A percentile compares a stretch with the other conserved stretches of the same genome.
Evolutionary conservation across 2,888 invertebrate genomes (phyloP).

Genomic region (Zelleria hepariella): DNA sequence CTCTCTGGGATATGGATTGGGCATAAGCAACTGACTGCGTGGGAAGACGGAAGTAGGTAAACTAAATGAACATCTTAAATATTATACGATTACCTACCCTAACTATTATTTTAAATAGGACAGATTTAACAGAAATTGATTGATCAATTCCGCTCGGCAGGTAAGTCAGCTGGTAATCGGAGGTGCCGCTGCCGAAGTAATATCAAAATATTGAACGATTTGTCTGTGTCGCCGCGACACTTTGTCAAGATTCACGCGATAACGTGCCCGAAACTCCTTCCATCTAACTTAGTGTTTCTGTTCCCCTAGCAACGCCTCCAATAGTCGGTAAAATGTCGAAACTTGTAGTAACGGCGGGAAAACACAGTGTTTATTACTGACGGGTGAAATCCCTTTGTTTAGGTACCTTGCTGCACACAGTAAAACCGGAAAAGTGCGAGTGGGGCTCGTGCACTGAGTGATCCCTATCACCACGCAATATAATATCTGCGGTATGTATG

Average conservation of each 20-base stretch:
- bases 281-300: conserved; percentile 1
- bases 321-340: conserved; percentile 46
- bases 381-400: conserved; percentile 13
- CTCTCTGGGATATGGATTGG: no score
- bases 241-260: conserved; percentile 41
- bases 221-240: conserved; percentile 26
- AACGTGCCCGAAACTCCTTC: conserved; percentile 13
- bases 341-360: conserved; percentile 34
- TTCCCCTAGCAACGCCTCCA: conserved; percentile 9
- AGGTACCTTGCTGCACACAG: background rate
- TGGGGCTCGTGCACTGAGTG: no score
- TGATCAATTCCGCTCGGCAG: background rate
- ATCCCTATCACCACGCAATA: no score
- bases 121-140: background rate
- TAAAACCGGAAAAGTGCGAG: background rate
- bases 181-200: conserved; percentile 16
- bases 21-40: no score
- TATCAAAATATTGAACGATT: conserved; percentile 29
- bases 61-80: no score
- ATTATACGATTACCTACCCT: no score
- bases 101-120: background rate
- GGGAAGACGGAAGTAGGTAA: no score
- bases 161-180: background rate
- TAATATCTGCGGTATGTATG: no score
- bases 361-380: conserved; percentile 38